Percentiles rank a stretch among this genome's conserved stretches.
Conservation (phyloP, 1,140 invertebrate genomes). For the Pogonomyrmex barbatus region DNA sequence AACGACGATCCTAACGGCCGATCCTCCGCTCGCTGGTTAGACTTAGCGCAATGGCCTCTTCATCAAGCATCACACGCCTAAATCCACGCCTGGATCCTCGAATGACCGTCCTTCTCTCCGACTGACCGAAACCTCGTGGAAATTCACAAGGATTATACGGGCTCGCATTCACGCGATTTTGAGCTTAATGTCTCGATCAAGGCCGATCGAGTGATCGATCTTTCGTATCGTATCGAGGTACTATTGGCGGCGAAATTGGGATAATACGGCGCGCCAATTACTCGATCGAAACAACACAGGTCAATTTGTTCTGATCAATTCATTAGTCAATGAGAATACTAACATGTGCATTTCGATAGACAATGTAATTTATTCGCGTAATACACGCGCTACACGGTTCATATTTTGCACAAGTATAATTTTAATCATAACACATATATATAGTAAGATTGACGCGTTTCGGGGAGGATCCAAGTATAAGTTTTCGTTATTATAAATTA, state of each 20-base stretch:
- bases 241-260: not conserved
- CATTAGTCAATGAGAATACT: slow-evolving; percentile 42
- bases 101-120: slow-evolving; percentile 52
- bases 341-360: not conserved
- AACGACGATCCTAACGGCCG: slow-evolving; percentile 60
- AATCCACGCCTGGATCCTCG: slow-evolving; percentile 70
- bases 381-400: not conserved
- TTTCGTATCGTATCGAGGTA: slow-evolving; percentile 22
- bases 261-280: slow-evolving; percentile 47
- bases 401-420: not conserved
- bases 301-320: slow-evolving; percentile 50
- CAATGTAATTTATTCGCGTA: slow-evolving; percentile 25
- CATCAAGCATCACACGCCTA: slow-evolving; percentile 82
- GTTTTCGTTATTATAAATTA: not conserved
- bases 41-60: slow-evolving; percentile 77
- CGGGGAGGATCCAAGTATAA: too few relatives aligned
- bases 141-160: slow-evolving; percentile 45
- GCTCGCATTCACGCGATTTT: slow-evolving; percentile 5
- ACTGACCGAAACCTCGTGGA: slow-evolving; percentile 52
- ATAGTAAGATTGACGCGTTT: not conserved
- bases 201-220: slow-evolving; percentile 33
- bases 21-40: slow-evolving; percentile 67
- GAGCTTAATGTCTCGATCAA: slow-evolving; percentile 36
- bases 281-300: slow-evolving; percentile 8
- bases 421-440: not conserved